Evolutionary conservation across 2,888 invertebrate genomes (phyloP).

Genomic region (Timema cristinae): DNA sequence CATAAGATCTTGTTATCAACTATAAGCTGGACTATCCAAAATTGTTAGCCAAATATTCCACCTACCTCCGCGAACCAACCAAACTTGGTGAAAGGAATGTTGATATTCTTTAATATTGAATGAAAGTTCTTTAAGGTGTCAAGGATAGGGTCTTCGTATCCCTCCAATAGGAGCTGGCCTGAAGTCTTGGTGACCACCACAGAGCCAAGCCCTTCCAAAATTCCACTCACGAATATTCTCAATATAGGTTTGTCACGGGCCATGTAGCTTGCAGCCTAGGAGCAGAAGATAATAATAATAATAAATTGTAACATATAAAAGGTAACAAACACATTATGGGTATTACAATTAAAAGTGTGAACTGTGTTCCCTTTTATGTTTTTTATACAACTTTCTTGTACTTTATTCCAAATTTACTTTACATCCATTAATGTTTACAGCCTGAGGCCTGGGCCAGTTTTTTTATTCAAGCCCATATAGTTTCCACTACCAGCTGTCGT

Average conservation of each 20-base stretch:
- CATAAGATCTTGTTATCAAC: neutral
- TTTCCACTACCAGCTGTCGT: no score
- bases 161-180: slow-evolving; percentile 70
- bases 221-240: slow-evolving; percentile 51
- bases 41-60: slow-evolving; percentile 31
- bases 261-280: slow-evolving; percentile 61
- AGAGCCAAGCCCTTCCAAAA: slow-evolving; percentile 53
- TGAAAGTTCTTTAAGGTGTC: slow-evolving; percentile 53
- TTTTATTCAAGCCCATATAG: no score
- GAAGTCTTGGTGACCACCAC: slow-evolving; percentile 61
- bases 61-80: slow-evolving; percentile 80
- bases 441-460: no score
- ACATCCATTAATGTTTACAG: no score
- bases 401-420: no score
- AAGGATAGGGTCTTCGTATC: slow-evolving; percentile 71
- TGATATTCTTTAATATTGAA: slow-evolving; percentile 42
- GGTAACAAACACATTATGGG: no score
- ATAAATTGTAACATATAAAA: no score
- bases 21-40: no score
- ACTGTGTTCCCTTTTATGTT: no score
- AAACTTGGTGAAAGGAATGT: slow-evolving; percentile 70
- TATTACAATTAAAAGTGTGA: no score
- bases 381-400: no score
- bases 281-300: no score
- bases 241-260: slow-evolving; percentile 49